Percentiles rank a stretch among this genome's conserved stretches.
phyloP scores from a whole-genome alignment of 1,140 invertebrate species.

The Halictus rubicundus region DNA sequence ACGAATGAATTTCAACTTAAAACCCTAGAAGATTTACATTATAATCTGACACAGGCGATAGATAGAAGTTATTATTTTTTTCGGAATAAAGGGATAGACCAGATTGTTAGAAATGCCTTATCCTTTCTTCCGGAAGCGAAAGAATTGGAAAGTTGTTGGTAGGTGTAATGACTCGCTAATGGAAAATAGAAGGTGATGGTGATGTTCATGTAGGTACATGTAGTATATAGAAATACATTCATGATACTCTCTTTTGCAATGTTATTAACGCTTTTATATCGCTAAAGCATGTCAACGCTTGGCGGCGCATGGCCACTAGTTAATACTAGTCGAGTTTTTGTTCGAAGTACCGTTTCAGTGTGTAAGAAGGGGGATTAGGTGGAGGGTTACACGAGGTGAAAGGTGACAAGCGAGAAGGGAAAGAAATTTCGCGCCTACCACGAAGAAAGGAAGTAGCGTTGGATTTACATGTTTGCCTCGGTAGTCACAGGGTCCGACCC shows the following conservation, averaged over 20 bases:
- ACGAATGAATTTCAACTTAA: neutral
- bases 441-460: constrained; percentile 58
- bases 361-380: constrained; percentile 54
- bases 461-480: constrained; percentile 77
- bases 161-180: constrained; percentile 2
- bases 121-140: neutral
- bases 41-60: neutral
- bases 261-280: constrained; percentile 55
- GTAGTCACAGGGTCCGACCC: constrained; percentile 76
- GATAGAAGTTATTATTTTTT: neutral
- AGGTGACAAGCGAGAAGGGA: constrained; percentile 1
- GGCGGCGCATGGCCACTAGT: constrained; percentile 56
- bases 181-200: neutral
- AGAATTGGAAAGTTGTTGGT: constrained; percentile 7
- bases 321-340: constrained; percentile 37
- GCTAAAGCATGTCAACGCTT: constrained; percentile 62
- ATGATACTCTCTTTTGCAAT: constrained; percentile 47
- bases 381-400: constrained; percentile 46
- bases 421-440: constrained; percentile 4
- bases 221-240: constrained; percentile 18
- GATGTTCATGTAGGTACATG: constrained; percentile 9
- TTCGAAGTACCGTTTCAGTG: constrained; percentile 40
- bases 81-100: neutral
- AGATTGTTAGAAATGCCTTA: neutral
- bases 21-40: constrained; percentile 8